A percentile compares a stretch with the other conserved stretches of the same genome.
Conservation (phyloP, 2,888 invertebrate genomes). For the Priocnemis perturbator region DNA sequence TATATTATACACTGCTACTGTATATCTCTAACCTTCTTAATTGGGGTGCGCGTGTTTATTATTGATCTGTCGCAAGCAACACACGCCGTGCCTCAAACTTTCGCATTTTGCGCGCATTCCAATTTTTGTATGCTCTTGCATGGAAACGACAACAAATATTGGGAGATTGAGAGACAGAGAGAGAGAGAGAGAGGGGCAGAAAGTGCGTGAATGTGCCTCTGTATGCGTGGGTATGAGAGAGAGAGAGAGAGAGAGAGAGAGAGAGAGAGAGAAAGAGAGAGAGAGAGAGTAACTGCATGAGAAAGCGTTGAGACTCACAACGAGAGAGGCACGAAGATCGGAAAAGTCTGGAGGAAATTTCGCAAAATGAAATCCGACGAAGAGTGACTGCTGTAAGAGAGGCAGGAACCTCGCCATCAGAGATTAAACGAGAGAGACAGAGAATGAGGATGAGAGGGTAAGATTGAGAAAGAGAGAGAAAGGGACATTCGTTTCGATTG, state of each 20-base stretch:
- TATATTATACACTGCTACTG: conserved; percentile 37
- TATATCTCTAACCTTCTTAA: conserved; percentile 53
- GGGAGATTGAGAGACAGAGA: background rate
- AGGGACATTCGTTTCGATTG: conserved; percentile 40
- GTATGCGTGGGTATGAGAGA: background rate
- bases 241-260: background rate
- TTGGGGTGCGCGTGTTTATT: conserved; percentile 32
- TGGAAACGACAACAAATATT: conserved; percentile 2
- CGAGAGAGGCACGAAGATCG: too few species aligned
- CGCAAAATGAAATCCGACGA: too few species aligned
- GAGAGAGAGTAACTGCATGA: conserved; percentile 1
- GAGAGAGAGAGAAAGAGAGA: conserved; percentile 7
- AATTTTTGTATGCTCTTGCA: conserved; percentile 46
- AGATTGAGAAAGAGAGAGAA: too few species aligned
- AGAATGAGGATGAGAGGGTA: background rate
- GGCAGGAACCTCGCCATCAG: too few species aligned
- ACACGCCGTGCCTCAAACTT: conserved; percentile 28
- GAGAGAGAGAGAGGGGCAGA: conserved; percentile 1
- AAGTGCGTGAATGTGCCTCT: background rate
- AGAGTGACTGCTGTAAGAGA: too few species aligned
- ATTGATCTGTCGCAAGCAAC: conserved; percentile 8
- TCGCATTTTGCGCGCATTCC: conserved; percentile 43
- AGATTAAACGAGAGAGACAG: background rate
- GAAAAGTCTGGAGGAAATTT: too few species aligned
- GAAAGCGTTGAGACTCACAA: too few species aligned